Evolutionary conservation across 2,113 vertebrate genomes (phyloP).

Genomic region (Callaeas wilsoni): DNA sequence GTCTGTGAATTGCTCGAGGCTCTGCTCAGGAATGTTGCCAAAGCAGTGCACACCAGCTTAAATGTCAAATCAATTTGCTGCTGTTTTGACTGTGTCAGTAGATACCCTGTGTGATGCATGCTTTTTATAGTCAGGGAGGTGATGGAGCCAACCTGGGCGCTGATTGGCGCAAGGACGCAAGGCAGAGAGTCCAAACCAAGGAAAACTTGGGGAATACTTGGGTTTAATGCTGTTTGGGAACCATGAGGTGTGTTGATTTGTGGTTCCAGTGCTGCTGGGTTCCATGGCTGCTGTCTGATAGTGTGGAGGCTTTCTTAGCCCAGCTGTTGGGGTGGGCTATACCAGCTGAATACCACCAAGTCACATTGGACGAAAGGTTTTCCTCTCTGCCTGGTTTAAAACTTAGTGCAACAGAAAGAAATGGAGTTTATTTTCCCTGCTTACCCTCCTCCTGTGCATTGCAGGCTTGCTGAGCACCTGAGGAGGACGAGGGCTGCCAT

Average conservation of each 20-base stretch:
- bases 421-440: neutral
- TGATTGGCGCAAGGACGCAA: fast-evolving
- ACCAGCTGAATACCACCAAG: neutral
- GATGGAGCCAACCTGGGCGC: neutral
- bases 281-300: neutral
- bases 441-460: neutral
- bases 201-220: neutral
- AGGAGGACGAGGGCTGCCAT: slow-evolving; percentile 79
- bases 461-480: slow-evolving; percentile 78
- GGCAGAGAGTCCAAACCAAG: neutral
- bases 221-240: neutral
- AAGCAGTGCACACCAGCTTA: neutral
- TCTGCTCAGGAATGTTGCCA: neutral
- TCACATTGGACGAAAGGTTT: neutral
- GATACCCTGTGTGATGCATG: fast-evolving
- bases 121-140: neutral
- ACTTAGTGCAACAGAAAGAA: neutral
- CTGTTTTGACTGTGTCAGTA: neutral
- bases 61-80: slow-evolving; percentile 13
- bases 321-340: neutral
- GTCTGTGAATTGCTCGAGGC: neutral
- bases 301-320: neutral
- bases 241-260: neutral
- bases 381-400: neutral
- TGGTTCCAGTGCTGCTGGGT: neutral